Evolutionary conservation across 2,888 invertebrate genomes (phyloP).

Genomic region (Eumerus sabulonum): DNA sequence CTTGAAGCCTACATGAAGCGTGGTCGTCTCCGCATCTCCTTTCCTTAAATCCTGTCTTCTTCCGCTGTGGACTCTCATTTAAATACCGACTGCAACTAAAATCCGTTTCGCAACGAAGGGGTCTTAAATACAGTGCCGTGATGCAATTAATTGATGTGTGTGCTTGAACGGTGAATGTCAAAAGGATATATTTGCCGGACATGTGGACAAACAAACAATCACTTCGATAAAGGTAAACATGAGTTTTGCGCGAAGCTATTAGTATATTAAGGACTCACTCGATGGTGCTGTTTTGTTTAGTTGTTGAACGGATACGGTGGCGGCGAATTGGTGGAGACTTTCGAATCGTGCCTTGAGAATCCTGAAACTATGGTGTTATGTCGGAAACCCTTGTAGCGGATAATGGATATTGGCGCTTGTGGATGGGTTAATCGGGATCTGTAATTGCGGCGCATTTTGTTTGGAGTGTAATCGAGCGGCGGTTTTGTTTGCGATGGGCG

Average conservation of each 20-base stretch:
- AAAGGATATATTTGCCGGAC: constrained; percentile 21
- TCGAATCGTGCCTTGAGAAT: too few relatives aligned
- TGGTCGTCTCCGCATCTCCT: neutral
- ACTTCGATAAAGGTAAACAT: constrained; percentile 43
- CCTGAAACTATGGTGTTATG: too few relatives aligned
- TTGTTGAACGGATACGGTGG: too few relatives aligned
- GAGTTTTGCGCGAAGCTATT: constrained; percentile 49
- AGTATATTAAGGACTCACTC: constrained; percentile 45
- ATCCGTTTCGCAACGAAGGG: neutral
- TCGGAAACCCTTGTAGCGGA: constrained; percentile 9
- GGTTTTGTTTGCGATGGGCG: constrained; percentile 49
- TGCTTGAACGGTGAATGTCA: constrained; percentile 1
- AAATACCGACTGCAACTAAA: constrained; percentile 9
- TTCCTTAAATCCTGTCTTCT: constrained; percentile 14
- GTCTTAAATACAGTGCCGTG: constrained; percentile 36
- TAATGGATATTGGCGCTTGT: constrained; percentile 15
- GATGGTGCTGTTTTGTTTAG: too few relatives aligned
- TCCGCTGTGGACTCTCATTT: neutral
- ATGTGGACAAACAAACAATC: constrained; percentile 57
- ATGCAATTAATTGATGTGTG: constrained; percentile 21
- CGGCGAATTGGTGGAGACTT: too few relatives aligned
- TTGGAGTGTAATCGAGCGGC: constrained; percentile 51
- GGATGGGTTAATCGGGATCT: constrained; percentile 57
- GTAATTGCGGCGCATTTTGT: constrained; percentile 47
- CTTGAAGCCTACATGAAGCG: constrained; percentile 58